These are phyloP conservation scores for Aleiodes sp. DNA, from an alignment of 1,140 invertebrate genomes.

Conservation along the genomic window DNA sequence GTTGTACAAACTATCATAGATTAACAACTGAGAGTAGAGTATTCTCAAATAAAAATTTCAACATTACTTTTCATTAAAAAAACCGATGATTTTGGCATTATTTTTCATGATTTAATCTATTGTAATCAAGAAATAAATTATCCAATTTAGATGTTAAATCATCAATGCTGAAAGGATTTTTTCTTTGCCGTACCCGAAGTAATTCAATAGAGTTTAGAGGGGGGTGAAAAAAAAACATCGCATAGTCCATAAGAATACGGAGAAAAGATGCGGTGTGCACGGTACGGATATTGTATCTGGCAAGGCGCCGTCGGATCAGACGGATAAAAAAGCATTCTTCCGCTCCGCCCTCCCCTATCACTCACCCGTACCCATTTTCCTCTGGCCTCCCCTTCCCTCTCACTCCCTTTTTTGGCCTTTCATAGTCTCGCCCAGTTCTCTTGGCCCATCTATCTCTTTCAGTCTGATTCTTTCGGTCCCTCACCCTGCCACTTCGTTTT, in stretches of 20 bases:
- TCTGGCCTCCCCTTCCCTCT: not conserved
- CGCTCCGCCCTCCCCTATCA: slow-evolving; percentile 4
- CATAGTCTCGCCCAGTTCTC: slow-evolving; percentile 19
- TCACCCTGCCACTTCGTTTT: slow-evolving; percentile 47
- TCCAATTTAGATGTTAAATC: not conserved
- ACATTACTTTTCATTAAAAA: too few species aligned
- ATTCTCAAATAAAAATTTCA: too few species aligned
- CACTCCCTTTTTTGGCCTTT: slow-evolving; percentile 32
- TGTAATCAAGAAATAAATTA: not conserved
- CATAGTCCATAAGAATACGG: slow-evolving; percentile 15
- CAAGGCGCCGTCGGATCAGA: slow-evolving; percentile 43
- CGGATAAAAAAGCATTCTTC: slow-evolving; percentile 42
- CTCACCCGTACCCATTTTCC: not conserved
- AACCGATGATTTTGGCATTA: too few species aligned
- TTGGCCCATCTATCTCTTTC: slow-evolving; percentile 33
- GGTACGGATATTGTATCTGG: slow-evolving; percentile 20
- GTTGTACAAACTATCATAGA: too few species aligned
- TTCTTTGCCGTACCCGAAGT: not conserved
- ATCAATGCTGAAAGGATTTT: not conserved
- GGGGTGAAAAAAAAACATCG: slow-evolving; percentile 2
- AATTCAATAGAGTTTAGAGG: not conserved
- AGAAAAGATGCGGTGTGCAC: slow-evolving; percentile 11
- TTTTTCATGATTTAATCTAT: too few species aligned
- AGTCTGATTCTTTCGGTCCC: slow-evolving; percentile 37
- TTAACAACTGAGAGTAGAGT: too few species aligned